Base-by-base conservation (phyloP, 2,797 vertebrate species). In the Oreortyx pictus region DNA sequence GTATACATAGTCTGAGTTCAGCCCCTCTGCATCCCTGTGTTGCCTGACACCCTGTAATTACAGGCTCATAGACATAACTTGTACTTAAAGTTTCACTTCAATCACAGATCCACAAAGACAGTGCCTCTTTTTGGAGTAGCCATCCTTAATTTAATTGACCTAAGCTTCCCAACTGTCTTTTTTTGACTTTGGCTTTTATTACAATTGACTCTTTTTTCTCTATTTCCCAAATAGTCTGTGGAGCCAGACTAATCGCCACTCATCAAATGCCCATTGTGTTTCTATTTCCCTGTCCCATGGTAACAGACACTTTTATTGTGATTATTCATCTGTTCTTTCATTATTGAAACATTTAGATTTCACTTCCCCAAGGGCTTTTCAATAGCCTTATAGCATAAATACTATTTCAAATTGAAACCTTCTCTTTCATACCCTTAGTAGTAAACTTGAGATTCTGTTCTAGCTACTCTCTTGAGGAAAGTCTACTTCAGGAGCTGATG, bases 221-320 rank as follows among this genome's bases (percentile, higher is more conserved):
- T 17, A 4, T 94, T 94, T 96, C 76, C 89, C 89, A 94, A 92
- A 96, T 83, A 92, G 92, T 92, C 85, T 86, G 66, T 92, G 94
- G 95, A 96, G 93, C 96, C 95, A 95, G 95, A 91, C 90, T 96
- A 96, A 95, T 96, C 57, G 56, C 82, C 0, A 16, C 74, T 95
- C 87, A 92, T 95, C 89, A 94, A 95, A 82, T 89, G 76, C 77
- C 76, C 87, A 95, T 96, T 95, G 94, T 96, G 92, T 92, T 93
- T 91, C 87, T 79, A 73, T 92, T 94, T 95, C 82, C 46, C 80
- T 73, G 67, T 89, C 92, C 90, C 93, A 93, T 95, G 93, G 90
- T 93, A 95, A 96, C 90, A 93, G 89, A 95, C 93, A 92, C 77
- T 94, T 94, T 95, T 90, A 87, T 94, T 96, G 90, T 79, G 82